Base-by-base conservation (phyloP, 2,797 vertebrate genomes). In the Danio jaintianensis region DNA sequence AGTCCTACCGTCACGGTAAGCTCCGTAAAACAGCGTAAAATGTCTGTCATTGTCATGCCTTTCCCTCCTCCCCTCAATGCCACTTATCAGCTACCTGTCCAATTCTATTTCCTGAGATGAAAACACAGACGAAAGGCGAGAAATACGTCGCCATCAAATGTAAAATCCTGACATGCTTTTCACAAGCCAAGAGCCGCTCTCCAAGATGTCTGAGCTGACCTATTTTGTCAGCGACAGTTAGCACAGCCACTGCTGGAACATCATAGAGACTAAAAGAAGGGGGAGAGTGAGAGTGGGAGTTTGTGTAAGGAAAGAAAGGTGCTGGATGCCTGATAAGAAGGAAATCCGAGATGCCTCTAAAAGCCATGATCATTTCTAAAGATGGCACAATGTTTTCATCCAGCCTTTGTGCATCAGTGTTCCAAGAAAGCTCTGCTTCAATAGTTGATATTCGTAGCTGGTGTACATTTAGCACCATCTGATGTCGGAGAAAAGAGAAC, bases 201-300 rank as follows among this genome's bases (percentile, higher is more conserved):
- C 79, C 11, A 36, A 56, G 86, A 87, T 72, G 82, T 69, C 85
- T 47, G 83, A 81, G 87, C 79, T 87, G 90, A 90, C 86, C 90
- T 88, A 91, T 87, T 93, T 92, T 88, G 85, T 90, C 87, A 82
- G 72, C 61, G 69, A 81, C 84, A 88, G 81, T 86, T 88, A 87
- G 72, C 42, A 50, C 87, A 80, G 83, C 62, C 76, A 86, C 83
- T 79, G 76, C 85, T 84, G 85, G 87, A 84, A 85, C 78, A 89
- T 89, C 83, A 88, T 72, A 83, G 53, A 72, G 80, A 52, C 50
- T 84, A 79, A 82, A 81, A 22, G 80, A 62, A 38, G 82, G 40
- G 50, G 18, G 70, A 61, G 47, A 43, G 45, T 45, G 58, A 62
- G 55, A 67, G 18, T 70, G 68, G 74, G 50, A 67, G 75, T 84